Evolutionary conservation across 2,888 invertebrate genomes (phyloP).

Genomic region (Ferdinandea cuprea): DNA sequence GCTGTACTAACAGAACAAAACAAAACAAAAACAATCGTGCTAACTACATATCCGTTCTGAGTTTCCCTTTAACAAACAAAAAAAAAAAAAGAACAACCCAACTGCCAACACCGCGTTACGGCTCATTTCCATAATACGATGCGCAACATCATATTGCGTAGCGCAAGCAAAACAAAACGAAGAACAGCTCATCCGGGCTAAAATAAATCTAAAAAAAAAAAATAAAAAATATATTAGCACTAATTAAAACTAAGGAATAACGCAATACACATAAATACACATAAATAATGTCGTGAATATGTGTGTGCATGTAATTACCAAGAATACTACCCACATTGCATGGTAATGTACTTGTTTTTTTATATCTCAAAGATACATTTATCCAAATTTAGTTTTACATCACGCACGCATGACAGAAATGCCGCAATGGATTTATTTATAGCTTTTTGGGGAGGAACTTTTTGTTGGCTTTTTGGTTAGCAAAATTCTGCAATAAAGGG

Average conservation of each 20-base stretch:
- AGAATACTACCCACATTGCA: constrained; percentile 31
- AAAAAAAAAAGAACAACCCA: too few species aligned
- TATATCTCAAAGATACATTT: constrained; percentile 57
- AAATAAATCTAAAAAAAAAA: too few species aligned
- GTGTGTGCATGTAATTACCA: background rate
- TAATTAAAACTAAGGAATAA: constrained; percentile 59
- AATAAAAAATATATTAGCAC: constrained; percentile 49
- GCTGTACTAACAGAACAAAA: constrained; percentile 28
- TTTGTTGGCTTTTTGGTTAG: background rate
- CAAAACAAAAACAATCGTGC: background rate
- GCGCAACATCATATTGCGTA: constrained; percentile 54
- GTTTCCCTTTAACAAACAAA: constrained; percentile 49
- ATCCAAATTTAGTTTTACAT: constrained; percentile 55
- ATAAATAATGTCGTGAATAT: constrained; percentile 8
- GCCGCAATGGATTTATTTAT: constrained; percentile 65
- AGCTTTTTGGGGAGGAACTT: background rate
- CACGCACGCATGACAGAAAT: constrained; percentile 56
- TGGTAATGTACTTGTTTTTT: constrained; percentile 9
- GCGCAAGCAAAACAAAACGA: constrained; percentile 16
- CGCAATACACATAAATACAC: constrained; percentile 27
- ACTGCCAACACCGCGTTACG: constrained; percentile 19
- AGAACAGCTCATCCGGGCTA: constrained; percentile 33
- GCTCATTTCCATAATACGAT: constrained; percentile 42
- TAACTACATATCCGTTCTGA: constrained; percentile 49
- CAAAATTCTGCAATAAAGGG: background rate